Percentiles rank a stretch among this genome's conserved stretches.
phyloP scores from a whole-genome alignment of 2,113 vertebrate genomes.

The Ibidorhyncha struthersii region DNA sequence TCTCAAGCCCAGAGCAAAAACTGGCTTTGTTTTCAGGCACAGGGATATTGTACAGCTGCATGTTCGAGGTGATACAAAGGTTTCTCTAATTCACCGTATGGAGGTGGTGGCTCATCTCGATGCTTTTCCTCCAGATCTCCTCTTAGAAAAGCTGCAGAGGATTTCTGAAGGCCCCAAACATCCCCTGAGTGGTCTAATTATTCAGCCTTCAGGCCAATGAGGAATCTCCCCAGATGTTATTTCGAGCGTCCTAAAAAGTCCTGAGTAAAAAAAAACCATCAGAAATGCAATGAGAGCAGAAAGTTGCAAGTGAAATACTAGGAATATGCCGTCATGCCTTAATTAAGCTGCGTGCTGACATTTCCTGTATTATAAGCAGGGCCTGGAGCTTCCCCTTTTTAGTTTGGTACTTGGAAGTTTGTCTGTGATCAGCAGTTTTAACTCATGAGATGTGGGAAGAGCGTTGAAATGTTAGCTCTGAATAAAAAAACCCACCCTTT shows the following conservation, averaged over 20 bases:
- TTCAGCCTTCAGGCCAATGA: neutral
- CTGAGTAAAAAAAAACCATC: neutral
- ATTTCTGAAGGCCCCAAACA: neutral
- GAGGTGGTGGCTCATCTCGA: neutral
- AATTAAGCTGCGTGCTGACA: neutral
- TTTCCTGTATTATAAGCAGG: neutral
- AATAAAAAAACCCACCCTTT: neutral
- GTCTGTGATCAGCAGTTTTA: neutral
- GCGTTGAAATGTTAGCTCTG: neutral
- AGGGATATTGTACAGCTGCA: neutral
- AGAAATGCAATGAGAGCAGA: neutral
- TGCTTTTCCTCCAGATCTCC: neutral
- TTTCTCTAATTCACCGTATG: neutral
- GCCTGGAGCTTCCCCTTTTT: slow-evolving; percentile 33
- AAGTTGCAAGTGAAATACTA: neutral
- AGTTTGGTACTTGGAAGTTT: neutral
- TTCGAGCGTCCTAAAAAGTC: neutral
- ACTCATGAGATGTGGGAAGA: neutral
- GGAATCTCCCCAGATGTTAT: neutral
- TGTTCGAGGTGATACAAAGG: neutral
- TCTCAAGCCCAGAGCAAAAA: neutral
- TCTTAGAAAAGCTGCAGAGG: neutral
- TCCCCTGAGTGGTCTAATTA: neutral
- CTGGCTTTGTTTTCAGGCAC: neutral
- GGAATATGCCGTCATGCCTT: neutral